Base-by-base conservation (phyloP, 2,113 vertebrate species). In the Empidonax traillii region DNA sequence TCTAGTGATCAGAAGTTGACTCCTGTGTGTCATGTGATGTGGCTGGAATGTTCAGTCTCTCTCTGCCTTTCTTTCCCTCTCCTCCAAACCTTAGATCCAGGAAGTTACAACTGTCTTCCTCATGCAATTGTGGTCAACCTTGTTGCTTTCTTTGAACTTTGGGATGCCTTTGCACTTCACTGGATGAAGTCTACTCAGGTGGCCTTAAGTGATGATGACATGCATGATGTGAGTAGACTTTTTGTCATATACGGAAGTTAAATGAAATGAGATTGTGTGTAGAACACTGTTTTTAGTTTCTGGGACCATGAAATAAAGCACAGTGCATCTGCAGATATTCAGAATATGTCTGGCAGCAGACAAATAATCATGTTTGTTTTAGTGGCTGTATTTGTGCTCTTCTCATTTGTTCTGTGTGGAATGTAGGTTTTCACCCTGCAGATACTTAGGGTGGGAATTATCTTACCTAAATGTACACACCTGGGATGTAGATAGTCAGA, bases 91-190 rank as follows among this genome's bases (percentile, higher is more conserved):
- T 74, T 78, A 99, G 99, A 99, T 90, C 98, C 98, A 30, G 98
- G 99, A 77, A 99, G 98, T 74, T 98, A 98, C n/a, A 98, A 88
- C 35, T 98, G 98, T 74, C 97, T 99, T 75, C 98, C 99, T 21
- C 99, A 99, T 95, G 98, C 98, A 13, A 97, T 99, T 4, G 98
- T 99, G 76, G 98, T 98, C 81, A 98, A 99, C 92, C 98, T 99
- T 84, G 98, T 98, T 94, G 97, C 98, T 33, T 99, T 99, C 97
- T 99, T 99, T 94, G 98, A 99, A 87, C 96, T 99, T 72, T 99
- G 98, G 98, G 98, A 99, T 97, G 96, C 98, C 0, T 98, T 99
- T 78, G 90, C 96, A 23, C 96, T 98, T 91, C 98, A 99, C 73
- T 99, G 98, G 67, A 94, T 99, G 52, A 98, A 99, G 91, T 98